phyloP scores from a whole-genome alignment of 2,113 vertebrate species.

The Sarotherodon lohbergeri region DNA sequence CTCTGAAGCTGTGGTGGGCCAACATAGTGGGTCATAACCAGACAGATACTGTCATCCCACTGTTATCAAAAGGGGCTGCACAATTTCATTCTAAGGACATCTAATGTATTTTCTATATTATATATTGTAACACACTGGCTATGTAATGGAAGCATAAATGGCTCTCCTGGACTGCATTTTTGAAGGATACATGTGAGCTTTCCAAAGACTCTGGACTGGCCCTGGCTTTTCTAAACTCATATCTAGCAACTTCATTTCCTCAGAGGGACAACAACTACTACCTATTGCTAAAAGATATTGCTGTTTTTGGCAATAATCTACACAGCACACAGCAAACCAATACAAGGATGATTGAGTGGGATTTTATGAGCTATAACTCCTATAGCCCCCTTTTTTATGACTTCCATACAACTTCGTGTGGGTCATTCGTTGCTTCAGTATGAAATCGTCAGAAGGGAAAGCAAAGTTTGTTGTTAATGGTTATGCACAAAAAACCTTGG shows the following conservation, averaged over 20 bases:
- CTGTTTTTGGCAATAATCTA: not conserved
- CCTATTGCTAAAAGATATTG: conserved; percentile 18
- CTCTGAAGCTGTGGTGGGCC: not conserved
- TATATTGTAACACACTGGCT: not conserved
- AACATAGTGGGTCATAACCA: not conserved
- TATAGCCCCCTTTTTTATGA: not conserved
- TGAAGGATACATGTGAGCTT: not conserved
- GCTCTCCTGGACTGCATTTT: not conserved
- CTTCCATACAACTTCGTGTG: not conserved
- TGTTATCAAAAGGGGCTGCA: not conserved
- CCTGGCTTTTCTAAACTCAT: not conserved
- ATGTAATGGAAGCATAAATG: not conserved
- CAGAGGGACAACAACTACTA: conserved; percentile 7
- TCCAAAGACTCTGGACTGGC: not conserved
- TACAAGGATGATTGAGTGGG: conserved; percentile 25
- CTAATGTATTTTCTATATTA: not conserved
- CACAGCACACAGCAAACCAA: not conserved
- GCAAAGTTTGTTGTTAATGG: not conserved
- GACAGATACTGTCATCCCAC: not conserved
- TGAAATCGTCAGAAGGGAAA: not conserved
- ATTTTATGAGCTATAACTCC: not conserved
- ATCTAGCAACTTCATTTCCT: not conserved
- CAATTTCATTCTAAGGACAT: not conserved
- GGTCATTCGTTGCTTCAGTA: not conserved
- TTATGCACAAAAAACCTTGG: not conserved